These are phyloP conservation scores for Phycodurus eques DNA, from an alignment of 2,113 vertebrate species.

Conservation along the genomic window DNA sequence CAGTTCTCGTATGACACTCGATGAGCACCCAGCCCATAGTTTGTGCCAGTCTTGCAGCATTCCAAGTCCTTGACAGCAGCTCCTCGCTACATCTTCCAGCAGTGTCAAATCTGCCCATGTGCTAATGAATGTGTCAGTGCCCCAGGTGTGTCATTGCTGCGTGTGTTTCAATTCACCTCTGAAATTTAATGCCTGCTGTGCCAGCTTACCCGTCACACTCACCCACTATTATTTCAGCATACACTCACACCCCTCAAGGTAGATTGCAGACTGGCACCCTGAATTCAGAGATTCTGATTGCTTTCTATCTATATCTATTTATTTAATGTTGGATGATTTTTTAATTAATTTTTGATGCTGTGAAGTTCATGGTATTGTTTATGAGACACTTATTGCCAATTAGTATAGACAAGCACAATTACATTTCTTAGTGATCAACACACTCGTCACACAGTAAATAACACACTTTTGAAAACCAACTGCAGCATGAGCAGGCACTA, in stretches of 20 bases:
- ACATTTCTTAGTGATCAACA: too few relatives aligned
- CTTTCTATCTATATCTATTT: too few relatives aligned
- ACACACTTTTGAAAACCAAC: too few relatives aligned
- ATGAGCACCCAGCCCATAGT: constrained; percentile 72
- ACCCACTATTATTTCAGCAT: constrained; percentile 48
- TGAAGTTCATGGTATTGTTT: too few relatives aligned
- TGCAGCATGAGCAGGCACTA: too few relatives aligned
- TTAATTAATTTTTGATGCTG: too few relatives aligned
- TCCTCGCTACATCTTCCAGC: constrained; percentile 68
- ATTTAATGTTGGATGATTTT: too few relatives aligned
- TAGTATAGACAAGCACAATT: too few relatives aligned
- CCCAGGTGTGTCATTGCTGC: constrained; percentile 64
- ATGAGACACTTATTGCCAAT: too few relatives aligned
- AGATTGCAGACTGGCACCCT: constrained; percentile 23
- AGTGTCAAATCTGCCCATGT: constrained; percentile 71
- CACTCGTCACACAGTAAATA: too few relatives aligned
- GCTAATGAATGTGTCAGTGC: constrained; percentile 73
- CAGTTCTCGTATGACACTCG: constrained; percentile 68
- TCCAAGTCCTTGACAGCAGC: constrained; percentile 75
- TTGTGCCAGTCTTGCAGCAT: constrained; percentile 72
- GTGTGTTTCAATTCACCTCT: constrained; percentile 72
- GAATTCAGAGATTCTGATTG: background rate
- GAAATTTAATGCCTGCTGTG: constrained; percentile 56
- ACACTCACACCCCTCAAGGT: constrained; percentile 40
- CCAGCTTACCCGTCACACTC: constrained; percentile 55